Evolutionary conservation across 2,797 vertebrate species (phyloP), one percentile per base, ranked within the genome.

Genomic region (Ctenosaura bakeri): DNA sequence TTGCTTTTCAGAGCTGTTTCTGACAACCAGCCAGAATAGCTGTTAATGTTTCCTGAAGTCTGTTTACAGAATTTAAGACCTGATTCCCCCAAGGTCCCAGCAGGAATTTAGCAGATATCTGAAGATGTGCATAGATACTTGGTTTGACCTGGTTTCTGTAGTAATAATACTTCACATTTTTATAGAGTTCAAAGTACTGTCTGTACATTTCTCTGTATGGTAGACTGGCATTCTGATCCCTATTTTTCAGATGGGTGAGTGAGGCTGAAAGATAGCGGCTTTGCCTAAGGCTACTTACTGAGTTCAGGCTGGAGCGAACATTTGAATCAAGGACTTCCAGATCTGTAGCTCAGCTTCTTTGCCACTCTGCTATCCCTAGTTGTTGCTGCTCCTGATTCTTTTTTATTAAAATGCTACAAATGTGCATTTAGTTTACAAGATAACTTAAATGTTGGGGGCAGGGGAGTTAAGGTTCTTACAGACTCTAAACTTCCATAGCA

Each of bases 41-140:
- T 52, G 62, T 62, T 92, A 95, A 90, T 79, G 86, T 92, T 92
- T 94, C 80, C 90, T 87, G 29, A 50, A 89, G 56, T 64, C 42
- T 84, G 38, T 73, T 82, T 83, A 83, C 9, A 74, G 38, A 88
- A 46, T 50, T 69, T 62, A 77, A 56, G 26, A 82, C 35, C 18
- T 73, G 35, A 66, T 73, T 74, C 7, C 24, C 42, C 38, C 12
- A 83, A 89, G 50, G 4, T 18, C 54, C 20, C 18, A 24, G n/a
- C 12, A 88, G 52, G 35, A 89, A 89, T 13, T 46, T 64, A 62
- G 38, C 20, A 20, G 69, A 2, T 16, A 74, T 56, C 56, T 42
- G 20, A 42, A 56, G 38, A 64, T 9, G 4, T 56, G 9, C 0
- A 24, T 62, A 24, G 59, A 76, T 62, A 46, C 16, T n/a, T 83